Base-by-base conservation (phyloP, 2,113 vertebrate species). In the Lamprotornis superbus region DNA sequence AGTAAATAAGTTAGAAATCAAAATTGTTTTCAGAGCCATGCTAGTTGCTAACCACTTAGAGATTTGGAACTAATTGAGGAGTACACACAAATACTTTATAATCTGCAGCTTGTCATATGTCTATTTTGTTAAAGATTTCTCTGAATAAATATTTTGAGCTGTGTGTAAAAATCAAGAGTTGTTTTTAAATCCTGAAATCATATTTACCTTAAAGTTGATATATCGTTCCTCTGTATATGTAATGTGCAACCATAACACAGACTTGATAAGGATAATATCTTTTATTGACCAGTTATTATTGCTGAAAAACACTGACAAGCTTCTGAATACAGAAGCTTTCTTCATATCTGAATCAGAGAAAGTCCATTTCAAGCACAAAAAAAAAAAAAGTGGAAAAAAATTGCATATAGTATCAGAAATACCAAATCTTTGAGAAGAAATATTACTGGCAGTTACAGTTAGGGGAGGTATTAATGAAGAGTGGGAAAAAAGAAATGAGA, bases 1-100 rank as follows among this genome's bases (percentile, higher is more conserved):
- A 93, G 92, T 82, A 90, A 96, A 89, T 61, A 50, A 94, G 18
- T 79, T 75, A 81, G 91, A 75, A 89, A 63, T 81, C 64, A 82
- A 79, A 90, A 35, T 61, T 3, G 7, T 96, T 95, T 91, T 78
- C 64, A 90, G 57, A 93, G 30, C 59, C 5, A 3, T 87, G 22
- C 28, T 17, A 50, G 8, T 83, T 83, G 69, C 63, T 52, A 93
- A 4, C 16, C n/a, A 49, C 31, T 70, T 63, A 74, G 6, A 20
- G 46, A 31, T 91, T 94, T 92, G 42, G 13, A 79, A 31, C 27
- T 75, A 93, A 63, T 1, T 87, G 39, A 59, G 8, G 21, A 37
- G 11, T 35, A 40, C 7, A 33, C 22, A 49, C 9, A 87, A 81
- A 39, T 68, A 28, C 31, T 86, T 79, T 59, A 28, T 50, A n/a